phyloP scores from a whole-genome alignment of 2,113 vertebrate species.

The Pheucticus melanocephalus region DNA sequence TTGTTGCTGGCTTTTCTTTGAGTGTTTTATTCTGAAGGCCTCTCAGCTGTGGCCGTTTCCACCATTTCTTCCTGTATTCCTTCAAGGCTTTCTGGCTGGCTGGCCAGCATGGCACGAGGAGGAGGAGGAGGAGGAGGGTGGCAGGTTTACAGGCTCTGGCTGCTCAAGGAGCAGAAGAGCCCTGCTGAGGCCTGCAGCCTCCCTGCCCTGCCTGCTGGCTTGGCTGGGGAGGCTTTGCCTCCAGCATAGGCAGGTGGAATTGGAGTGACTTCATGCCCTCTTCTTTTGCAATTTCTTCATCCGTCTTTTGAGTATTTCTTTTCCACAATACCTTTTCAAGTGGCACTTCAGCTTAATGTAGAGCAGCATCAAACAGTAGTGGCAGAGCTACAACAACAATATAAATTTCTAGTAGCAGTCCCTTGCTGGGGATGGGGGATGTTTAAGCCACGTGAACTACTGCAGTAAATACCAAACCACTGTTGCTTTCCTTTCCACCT shows the following conservation, averaged over 20 bases:
- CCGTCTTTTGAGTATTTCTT: not conserved
- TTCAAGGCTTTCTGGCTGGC: not conserved
- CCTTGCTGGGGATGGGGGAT: not conserved
- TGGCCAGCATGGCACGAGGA: fast-evolving
- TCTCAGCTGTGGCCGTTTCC: not conserved
- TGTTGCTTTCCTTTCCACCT: not conserved
- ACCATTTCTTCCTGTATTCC: not conserved
- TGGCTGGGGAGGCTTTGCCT: not conserved
- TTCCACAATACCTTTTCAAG: not conserved
- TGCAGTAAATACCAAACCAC: not conserved
- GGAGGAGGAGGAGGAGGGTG: not conserved
- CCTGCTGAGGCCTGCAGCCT: not conserved
- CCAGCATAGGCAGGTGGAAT: not conserved
- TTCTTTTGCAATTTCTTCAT: not conserved
- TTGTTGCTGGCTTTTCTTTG: not conserved
- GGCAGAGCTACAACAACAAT: not conserved
- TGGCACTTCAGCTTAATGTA: not conserved
- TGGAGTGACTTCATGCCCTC: not conserved
- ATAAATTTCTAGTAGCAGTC: not conserved
- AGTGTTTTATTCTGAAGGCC: not conserved
- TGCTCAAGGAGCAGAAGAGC: not conserved
- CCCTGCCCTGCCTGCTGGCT: not conserved
- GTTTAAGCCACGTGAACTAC: not conserved
- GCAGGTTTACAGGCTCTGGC: not conserved
- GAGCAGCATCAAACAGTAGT: not conserved